A percentile compares a stretch with the other conserved stretches of the same genome.
phyloP scores from a whole-genome alignment of 53 echinoderm and acorn worm species.

The Patiria pectinifera region DNA sequence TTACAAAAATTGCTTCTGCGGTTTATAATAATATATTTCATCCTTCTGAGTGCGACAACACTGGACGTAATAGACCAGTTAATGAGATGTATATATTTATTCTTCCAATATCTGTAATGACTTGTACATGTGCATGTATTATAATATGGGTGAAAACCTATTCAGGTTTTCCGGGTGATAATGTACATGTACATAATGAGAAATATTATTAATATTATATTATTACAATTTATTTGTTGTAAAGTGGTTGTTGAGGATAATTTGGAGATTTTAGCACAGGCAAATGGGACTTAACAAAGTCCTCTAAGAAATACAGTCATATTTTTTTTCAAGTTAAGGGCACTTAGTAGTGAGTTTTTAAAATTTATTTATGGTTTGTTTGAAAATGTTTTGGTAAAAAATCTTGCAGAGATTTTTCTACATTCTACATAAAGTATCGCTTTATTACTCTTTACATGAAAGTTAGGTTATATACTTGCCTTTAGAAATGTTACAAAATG shows the following conservation, averaged over 20 bases:
- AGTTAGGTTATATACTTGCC: too few species aligned
- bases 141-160: background rate
- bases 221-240: background rate
- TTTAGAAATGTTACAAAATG: too few species aligned
- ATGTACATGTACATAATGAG: slow-evolving; percentile 48
- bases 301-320: background rate
- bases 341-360: background rate
- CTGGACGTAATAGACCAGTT: slow-evolving; percentile 15
- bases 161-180: slow-evolving; percentile 7
- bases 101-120: slow-evolving; percentile 14
- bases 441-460: too few species aligned
- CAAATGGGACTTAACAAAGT: background rate
- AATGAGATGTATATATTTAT: slow-evolving; percentile 38
- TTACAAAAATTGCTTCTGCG: background rate
- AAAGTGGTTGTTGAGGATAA: background rate
- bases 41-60: slow-evolving; percentile 11
- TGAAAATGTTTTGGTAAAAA: background rate
- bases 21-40: background rate
- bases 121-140: slow-evolving; percentile 52
- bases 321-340: background rate
- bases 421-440: too few species aligned
- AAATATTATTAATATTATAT: slow-evolving; percentile 31
- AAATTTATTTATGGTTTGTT: too few species aligned
- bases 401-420: background rate
- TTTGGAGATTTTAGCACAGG: slow-evolving; percentile 4